These are phyloP conservation scores for Atherinosoma microstoma DNA, from an alignment of 2,797 vertebrate genomes.

Conservation along the genomic window DNA sequence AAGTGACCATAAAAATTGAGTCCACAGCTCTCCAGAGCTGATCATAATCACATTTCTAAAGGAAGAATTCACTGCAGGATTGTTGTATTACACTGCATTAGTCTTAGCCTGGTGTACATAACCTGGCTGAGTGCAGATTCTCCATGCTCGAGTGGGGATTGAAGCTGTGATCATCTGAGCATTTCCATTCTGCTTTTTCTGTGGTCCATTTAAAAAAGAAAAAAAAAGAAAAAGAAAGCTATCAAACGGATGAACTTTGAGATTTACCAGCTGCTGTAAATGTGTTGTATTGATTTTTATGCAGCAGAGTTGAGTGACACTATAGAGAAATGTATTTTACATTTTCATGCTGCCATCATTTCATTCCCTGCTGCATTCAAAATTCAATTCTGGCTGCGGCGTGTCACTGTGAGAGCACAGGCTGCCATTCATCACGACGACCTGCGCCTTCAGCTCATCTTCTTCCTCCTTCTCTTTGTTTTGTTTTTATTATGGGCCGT, in stretches of 20 bases:
- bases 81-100: neutral
- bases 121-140: neutral
- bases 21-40: neutral
- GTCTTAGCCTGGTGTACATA: neutral
- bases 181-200: slow-evolving; percentile 16
- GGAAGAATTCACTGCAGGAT: neutral
- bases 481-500: slow-evolving; percentile 17
- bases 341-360: slow-evolving; percentile 43
- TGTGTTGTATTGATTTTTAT: slow-evolving; percentile 1
- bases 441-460: slow-evolving; percentile 14
- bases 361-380: slow-evolving; percentile 48
- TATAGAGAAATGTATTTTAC: slow-evolving; percentile 35
- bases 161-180: slow-evolving; percentile 14
- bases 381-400: slow-evolving; percentile 37
- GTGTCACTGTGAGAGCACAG: slow-evolving; percentile 29
- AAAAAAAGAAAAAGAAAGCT: neutral
- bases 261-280: slow-evolving; percentile 31
- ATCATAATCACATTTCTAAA: neutral
- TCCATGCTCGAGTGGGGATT: neutral
- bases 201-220: no score
- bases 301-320: slow-evolving; percentile 33
- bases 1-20: neutral
- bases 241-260: neutral
- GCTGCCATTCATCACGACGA: slow-evolving; percentile 32
- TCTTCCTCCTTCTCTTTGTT: neutral